Evolutionary conservation across 2,113 vertebrate species (phyloP).

Genomic region (Beaufortia kweichowensis): DNA sequence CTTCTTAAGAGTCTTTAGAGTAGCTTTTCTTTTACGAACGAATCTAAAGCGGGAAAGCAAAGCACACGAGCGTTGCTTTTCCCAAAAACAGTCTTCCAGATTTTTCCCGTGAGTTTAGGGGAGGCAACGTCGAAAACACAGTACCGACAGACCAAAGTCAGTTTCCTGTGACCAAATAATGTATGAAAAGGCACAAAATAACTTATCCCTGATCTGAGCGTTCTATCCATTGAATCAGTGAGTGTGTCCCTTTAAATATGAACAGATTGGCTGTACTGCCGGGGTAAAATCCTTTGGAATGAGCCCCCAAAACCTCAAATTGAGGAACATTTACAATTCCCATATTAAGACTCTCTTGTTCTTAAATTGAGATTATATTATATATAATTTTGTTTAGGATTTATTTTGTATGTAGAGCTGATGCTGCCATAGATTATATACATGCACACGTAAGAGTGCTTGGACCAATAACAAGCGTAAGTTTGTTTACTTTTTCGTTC

Average conservation of each 20-base stretch:
- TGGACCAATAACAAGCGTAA: constrained; percentile 53
- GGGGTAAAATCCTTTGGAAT: background rate
- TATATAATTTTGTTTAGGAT: background rate
- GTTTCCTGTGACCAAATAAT: constrained; percentile 47
- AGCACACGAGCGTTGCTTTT: constrained; percentile 44
- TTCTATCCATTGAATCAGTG: background rate
- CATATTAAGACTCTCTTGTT: constrained; percentile 3
- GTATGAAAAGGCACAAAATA: constrained; percentile 30
- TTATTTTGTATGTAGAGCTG: constrained; percentile 35
- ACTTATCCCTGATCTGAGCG: constrained; percentile 4
- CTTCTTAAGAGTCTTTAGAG: no score
- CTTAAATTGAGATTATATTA: constrained; percentile 14
- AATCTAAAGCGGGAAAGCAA: constrained; percentile 18
- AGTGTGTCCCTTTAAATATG: constrained; percentile 23
- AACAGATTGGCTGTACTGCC: constrained; percentile 39
- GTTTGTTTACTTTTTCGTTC: constrained; percentile 21
- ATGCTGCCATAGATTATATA: constrained; percentile 49
- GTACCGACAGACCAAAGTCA: constrained; percentile 54
- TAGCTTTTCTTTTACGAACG: constrained; percentile 21
- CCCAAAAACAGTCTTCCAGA: constrained; percentile 56
- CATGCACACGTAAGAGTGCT: constrained; percentile 31
- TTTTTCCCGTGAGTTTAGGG: constrained; percentile 35
- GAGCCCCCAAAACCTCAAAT: background rate
- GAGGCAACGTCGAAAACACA: constrained; percentile 46
- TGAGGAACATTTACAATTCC: background rate